Percentiles rank a stretch among this genome's conserved stretches.
phyloP scores from a whole-genome alignment of 2,797 vertebrate species.

The Oreortyx pictus region DNA sequence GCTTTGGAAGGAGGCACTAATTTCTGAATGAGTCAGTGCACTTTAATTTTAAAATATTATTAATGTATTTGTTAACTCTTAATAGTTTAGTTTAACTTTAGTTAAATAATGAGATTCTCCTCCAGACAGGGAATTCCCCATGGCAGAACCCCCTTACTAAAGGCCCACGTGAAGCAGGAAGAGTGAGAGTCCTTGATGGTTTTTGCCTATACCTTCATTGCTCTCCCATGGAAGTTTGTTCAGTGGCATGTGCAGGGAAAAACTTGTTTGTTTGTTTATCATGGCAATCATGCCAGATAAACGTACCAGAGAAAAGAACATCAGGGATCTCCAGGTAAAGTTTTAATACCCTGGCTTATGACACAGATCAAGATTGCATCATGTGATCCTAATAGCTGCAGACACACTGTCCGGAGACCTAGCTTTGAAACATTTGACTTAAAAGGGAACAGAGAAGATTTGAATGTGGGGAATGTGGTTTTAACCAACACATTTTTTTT shows the following conservation, averaged over 20 bases:
- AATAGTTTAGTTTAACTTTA: not conserved
- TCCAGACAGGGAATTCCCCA: no score
- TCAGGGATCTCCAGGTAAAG: not conserved
- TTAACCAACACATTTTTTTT: not conserved
- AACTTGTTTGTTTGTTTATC: not conserved
- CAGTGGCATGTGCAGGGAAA: not conserved
- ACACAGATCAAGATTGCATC: not conserved
- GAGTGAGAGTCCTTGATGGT: fast-evolving
- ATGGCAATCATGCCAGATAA: not conserved
- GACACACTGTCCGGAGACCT: not conserved
- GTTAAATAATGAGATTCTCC: not conserved
- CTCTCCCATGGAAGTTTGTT: not conserved
- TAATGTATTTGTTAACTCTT: not conserved
- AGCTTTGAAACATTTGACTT: slow-evolving; percentile 12
- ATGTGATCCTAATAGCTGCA: not conserved
- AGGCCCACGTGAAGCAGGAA: not conserved
- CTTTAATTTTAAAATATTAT: not conserved
- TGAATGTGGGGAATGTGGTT: slow-evolving; percentile 24
- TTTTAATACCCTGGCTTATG: not conserved
- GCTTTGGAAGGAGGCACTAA: slow-evolving; percentile 5
- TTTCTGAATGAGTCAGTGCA: slow-evolving; percentile 4
- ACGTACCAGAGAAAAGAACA: not conserved
- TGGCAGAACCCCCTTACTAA: no score
- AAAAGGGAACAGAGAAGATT: slow-evolving; percentile 7
- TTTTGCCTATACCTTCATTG: not conserved